These are phyloP conservation scores for Passer domesticus DNA, from an alignment of 2,113 vertebrate genomes.

Conservation along the genomic window DNA sequence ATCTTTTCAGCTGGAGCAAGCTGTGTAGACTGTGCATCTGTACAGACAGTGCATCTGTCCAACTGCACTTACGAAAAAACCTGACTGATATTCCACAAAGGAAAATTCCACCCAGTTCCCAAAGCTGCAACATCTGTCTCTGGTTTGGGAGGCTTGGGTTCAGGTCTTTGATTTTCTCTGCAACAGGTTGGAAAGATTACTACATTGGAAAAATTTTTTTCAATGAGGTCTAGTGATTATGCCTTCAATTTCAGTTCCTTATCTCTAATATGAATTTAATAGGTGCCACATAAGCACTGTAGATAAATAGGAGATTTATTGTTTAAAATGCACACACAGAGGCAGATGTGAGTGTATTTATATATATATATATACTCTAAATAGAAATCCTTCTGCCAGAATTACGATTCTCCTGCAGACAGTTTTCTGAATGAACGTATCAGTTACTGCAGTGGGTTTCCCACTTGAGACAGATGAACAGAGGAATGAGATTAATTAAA, in stretches of 20 bases:
- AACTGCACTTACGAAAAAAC: background rate
- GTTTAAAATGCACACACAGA: background rate
- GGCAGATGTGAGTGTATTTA: background rate
- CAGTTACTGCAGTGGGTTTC: background rate
- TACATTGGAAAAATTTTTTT: slow-evolving; percentile 19
- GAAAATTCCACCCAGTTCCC: slow-evolving; percentile 48
- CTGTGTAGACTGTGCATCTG: background rate
- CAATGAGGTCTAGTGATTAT: background rate
- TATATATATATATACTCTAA: background rate
- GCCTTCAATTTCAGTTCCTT: slow-evolving; percentile 38
- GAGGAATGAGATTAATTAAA: background rate
- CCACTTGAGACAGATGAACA: background rate
- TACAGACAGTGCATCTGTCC: slow-evolving; percentile 9
- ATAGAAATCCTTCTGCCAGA: background rate
- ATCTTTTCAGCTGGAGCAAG: background rate
- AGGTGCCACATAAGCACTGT: background rate
- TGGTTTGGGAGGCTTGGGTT: slow-evolving; percentile 39
- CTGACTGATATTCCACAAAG: slow-evolving; percentile 40
- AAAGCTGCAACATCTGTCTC: slow-evolving; percentile 58
- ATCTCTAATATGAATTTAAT: slow-evolving; percentile 52
- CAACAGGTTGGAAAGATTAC: slow-evolving; percentile 56
- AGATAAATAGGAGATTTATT: slow-evolving; percentile 46
- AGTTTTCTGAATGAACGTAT: slow-evolving; percentile 34
- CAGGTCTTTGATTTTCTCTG: slow-evolving; percentile 58
- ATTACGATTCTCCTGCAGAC: background rate